These are phyloP conservation scores for Uromys caudimaculatus DNA, from an alignment of 2,797 vertebrate species.

Conservation along the genomic window DNA sequence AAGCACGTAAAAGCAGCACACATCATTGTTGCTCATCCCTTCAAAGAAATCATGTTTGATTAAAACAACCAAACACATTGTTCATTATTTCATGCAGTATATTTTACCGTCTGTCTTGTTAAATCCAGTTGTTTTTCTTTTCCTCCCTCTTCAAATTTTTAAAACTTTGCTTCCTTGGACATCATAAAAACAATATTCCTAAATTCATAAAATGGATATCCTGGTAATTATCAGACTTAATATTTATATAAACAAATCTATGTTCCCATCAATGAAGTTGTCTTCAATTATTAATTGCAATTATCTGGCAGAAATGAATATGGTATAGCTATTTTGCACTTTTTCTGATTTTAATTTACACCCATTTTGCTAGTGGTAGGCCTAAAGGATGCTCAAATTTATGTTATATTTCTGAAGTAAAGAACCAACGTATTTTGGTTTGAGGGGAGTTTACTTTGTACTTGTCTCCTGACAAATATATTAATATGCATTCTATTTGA, in stretches of 20 bases:
- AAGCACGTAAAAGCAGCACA: not conserved
- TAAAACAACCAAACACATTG: not conserved
- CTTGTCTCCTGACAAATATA: slow-evolving; percentile 12
- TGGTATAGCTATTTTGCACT: slow-evolving; percentile 46
- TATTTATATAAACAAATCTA: slow-evolving; percentile 63
- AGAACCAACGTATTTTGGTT: not conserved
- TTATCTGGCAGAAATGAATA: slow-evolving; percentile 56
- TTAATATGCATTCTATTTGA: not conserved
- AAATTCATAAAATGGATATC: not conserved
- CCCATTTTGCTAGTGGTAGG: slow-evolving; percentile 33
- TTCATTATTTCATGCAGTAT: slow-evolving; percentile 4
- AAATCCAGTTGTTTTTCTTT: rapidly evolving
- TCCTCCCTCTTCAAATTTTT: not conserved
- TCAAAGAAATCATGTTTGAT: not conserved
- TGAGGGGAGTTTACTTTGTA: not conserved
- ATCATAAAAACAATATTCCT: slow-evolving; percentile 29
- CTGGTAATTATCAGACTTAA: slow-evolving; percentile 21
- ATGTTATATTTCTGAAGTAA: not conserved
- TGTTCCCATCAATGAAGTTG: slow-evolving; percentile 56
- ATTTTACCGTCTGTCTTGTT: slow-evolving; percentile 31
- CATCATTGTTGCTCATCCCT: not conserved
- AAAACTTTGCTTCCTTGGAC: slow-evolving; percentile 20
- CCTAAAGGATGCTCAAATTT: not conserved
- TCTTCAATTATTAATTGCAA: slow-evolving; percentile 53
- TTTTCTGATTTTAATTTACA: slow-evolving; percentile 64